Percentiles rank a stretch among this genome's conserved stretches.
Evolutionary conservation across 2,797 vertebrate genomes (phyloP).

Genomic region (Clamator glandarius): DNA sequence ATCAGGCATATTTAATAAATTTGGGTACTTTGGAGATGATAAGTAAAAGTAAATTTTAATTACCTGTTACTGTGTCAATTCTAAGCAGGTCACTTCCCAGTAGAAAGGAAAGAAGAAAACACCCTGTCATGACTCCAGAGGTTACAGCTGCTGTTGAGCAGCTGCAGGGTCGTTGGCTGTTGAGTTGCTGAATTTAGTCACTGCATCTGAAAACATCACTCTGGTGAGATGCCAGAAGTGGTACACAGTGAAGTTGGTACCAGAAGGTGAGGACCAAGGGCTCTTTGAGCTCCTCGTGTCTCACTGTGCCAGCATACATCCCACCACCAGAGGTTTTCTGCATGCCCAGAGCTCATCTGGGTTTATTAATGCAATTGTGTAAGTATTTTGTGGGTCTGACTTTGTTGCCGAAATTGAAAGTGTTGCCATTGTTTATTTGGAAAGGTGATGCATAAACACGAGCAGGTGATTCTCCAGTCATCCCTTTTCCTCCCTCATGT

Average conservation of each 20-base stretch:
- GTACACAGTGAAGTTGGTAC: not conserved
- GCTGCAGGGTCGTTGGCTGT: not conserved
- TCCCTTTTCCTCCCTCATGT: not conserved
- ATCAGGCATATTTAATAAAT: not conserved
- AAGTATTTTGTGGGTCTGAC: not conserved
- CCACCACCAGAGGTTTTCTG: not conserved
- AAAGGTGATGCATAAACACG: not conserved
- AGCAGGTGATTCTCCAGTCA: not conserved
- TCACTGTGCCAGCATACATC: not conserved
- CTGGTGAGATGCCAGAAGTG: not conserved
- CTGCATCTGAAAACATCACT: not conserved
- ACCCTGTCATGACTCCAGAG: not conserved
- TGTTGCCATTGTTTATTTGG: not conserved
- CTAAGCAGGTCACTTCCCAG: not conserved
- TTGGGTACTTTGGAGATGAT: not conserved
- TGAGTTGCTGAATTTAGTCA: not conserved
- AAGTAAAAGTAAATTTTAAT: not conserved
- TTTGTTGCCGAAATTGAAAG: not conserved
- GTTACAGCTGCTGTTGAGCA: not conserved
- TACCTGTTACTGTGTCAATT: not conserved
- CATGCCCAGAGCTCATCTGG: not conserved
- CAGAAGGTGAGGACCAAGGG: not conserved
- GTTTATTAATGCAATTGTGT: not conserved
- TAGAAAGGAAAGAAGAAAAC: not conserved
- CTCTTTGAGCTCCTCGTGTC: not conserved